Base-by-base conservation (phyloP, 1,140 invertebrate species). In the Apis laboriosa region DNA sequence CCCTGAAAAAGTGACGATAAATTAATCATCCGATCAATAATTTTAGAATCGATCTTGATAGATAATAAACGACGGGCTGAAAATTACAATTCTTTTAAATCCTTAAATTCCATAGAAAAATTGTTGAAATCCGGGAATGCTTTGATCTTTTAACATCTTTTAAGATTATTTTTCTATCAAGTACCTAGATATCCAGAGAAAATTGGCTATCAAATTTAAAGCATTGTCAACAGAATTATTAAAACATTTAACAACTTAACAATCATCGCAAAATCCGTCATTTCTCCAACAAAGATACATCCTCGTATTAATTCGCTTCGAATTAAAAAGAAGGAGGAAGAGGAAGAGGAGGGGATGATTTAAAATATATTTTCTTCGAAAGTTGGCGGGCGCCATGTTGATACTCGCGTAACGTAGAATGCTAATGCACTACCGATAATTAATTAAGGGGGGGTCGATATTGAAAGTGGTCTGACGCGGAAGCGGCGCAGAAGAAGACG, bases 1-100 rank as follows among this genome's bases (percentile, higher is more conserved):
- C 99, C 94, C 99, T 99, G 96, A 67, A 97, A 96, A 83, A 49
- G 91, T 7, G 55, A 90, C 79, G 82, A 83, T 84, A 83, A 90
- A 86, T 84, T 84, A 66, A 51, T 67, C 0, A 76, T 28, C 28
- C 34, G 34, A 34, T 34, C 56, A 13, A 56, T 1, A 56, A n/a
- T 5, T 28, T 11, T 12, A 13, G 13, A 13, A 9, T 15, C 24
- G 4, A 13, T 7, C 0, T 17, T 63, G 2, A 15, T n/a, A 17
- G 1, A 9, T 63, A 28, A 43, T 7, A 43, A 43, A 43, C 5
- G 0, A 43, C 0, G 34, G 34, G 34, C 34, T 43, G 34, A 43
- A 43, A 7, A 5, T 43, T 43, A 43, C 7, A 43, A 43, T 43
- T 43, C 5, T 43, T 43, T 43, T 43, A 43, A 43, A 43, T 4